Evolutionary conservation across 2,888 invertebrate species (phyloP).

Genomic region (Drosophila falleni): DNA sequence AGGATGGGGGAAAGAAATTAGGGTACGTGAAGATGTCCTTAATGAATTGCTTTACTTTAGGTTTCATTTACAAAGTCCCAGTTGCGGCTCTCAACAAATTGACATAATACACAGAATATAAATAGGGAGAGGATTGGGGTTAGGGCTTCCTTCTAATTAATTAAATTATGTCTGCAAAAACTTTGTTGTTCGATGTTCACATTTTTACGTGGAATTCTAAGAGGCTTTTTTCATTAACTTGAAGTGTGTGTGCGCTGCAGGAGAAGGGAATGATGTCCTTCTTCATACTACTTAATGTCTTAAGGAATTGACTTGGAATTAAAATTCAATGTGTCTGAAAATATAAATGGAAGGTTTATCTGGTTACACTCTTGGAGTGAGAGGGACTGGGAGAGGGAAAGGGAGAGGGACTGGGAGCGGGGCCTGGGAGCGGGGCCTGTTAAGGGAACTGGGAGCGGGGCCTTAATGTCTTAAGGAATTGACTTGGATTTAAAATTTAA

Average conservation of each 20-base stretch:
- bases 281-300: background rate
- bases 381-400: too few relatives aligned
- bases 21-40: constrained; percentile 28
- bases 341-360: background rate
- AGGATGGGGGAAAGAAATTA: background rate
- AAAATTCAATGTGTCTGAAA: constrained; percentile 5
- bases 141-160: constrained; percentile 47
- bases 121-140: constrained; percentile 3
- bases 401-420: too few relatives aligned
- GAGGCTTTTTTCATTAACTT: constrained; percentile 48
- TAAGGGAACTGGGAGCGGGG: too few relatives aligned
- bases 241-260: constrained; percentile 19
- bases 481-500: constrained; percentile 20
- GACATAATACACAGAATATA: constrained; percentile 31
- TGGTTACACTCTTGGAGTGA: background rate
- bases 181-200: constrained; percentile 21
- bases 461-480: background rate
- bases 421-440: too few relatives aligned
- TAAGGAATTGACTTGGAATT: constrained; percentile 17
- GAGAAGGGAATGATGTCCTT: constrained; percentile 1
- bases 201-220: constrained; percentile 41
- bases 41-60: constrained; percentile 28
- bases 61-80: constrained; percentile 35
- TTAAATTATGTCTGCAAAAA: constrained; percentile 58
- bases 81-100: constrained; percentile 51